Percentiles rank a stretch among this genome's conserved stretches.
Evolutionary conservation across 30 jellyfish, hydroid and myxozoan genomes (phyloP).

Genomic region (Turritopsis dohrnii): DNA sequence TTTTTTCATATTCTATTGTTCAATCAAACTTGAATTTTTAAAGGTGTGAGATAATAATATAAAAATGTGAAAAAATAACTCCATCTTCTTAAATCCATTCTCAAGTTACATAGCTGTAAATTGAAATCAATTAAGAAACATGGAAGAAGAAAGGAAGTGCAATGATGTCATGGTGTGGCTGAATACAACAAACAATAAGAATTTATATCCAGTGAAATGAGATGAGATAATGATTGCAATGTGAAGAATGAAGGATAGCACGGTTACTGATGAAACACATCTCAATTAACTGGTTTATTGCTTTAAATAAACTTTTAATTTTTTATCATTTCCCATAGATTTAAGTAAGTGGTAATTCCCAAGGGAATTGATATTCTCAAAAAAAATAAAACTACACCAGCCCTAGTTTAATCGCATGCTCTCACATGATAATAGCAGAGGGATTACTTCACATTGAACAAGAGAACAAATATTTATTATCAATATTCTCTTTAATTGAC

Average conservation of each 20-base stretch:
- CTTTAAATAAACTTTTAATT: not conserved
- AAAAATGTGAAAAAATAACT: not conserved
- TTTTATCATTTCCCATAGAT: not conserved
- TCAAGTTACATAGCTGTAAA: not conserved
- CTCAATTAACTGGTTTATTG: not conserved
- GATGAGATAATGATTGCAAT: not conserved
- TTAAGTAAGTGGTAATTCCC: not conserved
- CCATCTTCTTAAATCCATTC: not conserved
- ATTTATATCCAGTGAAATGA: not conserved
- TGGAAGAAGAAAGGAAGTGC: not conserved
- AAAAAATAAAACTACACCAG: not conserved
- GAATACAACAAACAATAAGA: not conserved
- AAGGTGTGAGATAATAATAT: not conserved
- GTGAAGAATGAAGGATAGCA: not conserved
- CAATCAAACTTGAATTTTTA: not conserved
- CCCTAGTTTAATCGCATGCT: not conserved
- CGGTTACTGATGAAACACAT: not conserved
- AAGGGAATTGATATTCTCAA: constrained; percentile 1
- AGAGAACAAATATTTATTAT: not conserved
- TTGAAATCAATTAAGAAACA: not conserved
- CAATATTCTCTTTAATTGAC: constrained; percentile 11
- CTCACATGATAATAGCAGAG: not conserved
- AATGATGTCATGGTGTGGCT: not conserved
- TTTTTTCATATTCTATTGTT: not conserved
- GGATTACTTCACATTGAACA: not conserved